A percentile compares a stretch with the other conserved stretches of the same genome.
Conservation (phyloP, 2,797 vertebrate species). For the Myotis findleyi region DNA sequence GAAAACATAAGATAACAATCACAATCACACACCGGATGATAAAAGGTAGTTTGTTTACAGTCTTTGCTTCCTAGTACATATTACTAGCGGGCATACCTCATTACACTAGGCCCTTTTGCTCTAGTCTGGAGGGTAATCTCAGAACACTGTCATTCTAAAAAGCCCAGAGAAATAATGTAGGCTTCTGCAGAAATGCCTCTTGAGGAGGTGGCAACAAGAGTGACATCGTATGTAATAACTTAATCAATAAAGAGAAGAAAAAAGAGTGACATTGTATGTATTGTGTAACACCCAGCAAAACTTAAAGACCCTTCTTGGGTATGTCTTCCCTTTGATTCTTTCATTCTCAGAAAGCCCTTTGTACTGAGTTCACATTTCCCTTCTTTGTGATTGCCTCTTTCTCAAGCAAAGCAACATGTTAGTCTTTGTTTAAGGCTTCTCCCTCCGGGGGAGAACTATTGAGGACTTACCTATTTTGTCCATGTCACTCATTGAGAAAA, state of each 20-base stretch:
- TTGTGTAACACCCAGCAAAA: not conserved
- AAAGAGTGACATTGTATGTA: not conserved
- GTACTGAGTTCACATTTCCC: no score
- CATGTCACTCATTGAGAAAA: not conserved
- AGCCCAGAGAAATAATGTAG: not conserved
- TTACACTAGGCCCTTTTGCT: not conserved
- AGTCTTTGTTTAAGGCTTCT: not conserved
- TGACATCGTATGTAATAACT: not conserved
- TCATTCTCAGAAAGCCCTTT: not conserved
- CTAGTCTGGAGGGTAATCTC: not conserved
- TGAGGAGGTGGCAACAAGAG: not conserved
- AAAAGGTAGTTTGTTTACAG: not conserved
- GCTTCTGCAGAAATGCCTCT: not conserved
- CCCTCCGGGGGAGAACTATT: not conserved
- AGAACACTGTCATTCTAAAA: not conserved
- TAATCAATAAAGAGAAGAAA: not conserved
- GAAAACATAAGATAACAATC: not conserved
- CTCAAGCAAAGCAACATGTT: not conserved
- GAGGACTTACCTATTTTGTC: not conserved
- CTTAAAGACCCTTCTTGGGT: not conserved
- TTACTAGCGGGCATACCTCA: not conserved
- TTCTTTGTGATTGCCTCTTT: not conserved
- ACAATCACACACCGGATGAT: not conserved
- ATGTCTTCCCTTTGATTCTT: not conserved
- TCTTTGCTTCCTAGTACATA: no score